A percentile compares a stretch with the other conserved stretches of the same genome.
Evolutionary conservation across 2,797 vertebrate species (phyloP).

Genomic region (Chaetodon trifasciatus): DNA sequence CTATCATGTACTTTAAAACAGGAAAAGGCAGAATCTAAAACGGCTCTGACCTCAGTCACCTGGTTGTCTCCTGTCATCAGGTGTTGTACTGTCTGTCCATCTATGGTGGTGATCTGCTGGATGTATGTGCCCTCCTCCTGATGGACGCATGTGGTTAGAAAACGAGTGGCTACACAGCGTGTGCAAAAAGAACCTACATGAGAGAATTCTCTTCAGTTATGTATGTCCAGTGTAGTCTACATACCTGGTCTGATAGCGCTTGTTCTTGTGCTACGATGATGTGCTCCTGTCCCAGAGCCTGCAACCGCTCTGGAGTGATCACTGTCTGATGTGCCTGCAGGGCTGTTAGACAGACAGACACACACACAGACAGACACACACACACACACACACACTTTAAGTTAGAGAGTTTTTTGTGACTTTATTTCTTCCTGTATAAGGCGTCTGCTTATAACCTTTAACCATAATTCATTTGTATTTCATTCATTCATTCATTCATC

Average conservation of each 20-base stretch:
- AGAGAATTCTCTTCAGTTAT: neutral
- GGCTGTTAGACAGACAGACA: slow-evolving; percentile 73
- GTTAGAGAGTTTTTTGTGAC: slow-evolving; percentile 1
- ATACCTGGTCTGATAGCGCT: slow-evolving; percentile 90
- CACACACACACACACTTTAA: neutral
- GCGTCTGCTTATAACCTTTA: neutral
- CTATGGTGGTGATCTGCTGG: slow-evolving; percentile 97
- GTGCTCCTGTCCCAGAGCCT: slow-evolving; percentile 93
- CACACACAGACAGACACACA: slow-evolving; percentile 13
- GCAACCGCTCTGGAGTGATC: slow-evolving; percentile 89
- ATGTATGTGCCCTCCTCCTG: slow-evolving; percentile 97
- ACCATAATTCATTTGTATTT: no score
- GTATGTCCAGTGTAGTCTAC: no score
- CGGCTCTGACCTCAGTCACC: slow-evolving; percentile 83
- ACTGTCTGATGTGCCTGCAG: slow-evolving; percentile 90
- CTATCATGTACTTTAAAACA: neutral
- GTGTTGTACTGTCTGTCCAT: slow-evolving; percentile 96
- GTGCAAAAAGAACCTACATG: neutral
- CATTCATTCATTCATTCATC: neutral
- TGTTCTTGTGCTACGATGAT: slow-evolving; percentile 96
- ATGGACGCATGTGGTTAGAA: slow-evolving; percentile 4
- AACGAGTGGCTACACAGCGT: neutral
- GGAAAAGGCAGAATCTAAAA: neutral
- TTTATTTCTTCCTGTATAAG: neutral
- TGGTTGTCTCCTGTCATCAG: slow-evolving; percentile 96